Evolutionary conservation across 2,888 invertebrate genomes (phyloP), one percentile per base, ranked within the genome.

Genomic region (Chymomyza amoena): DNA sequence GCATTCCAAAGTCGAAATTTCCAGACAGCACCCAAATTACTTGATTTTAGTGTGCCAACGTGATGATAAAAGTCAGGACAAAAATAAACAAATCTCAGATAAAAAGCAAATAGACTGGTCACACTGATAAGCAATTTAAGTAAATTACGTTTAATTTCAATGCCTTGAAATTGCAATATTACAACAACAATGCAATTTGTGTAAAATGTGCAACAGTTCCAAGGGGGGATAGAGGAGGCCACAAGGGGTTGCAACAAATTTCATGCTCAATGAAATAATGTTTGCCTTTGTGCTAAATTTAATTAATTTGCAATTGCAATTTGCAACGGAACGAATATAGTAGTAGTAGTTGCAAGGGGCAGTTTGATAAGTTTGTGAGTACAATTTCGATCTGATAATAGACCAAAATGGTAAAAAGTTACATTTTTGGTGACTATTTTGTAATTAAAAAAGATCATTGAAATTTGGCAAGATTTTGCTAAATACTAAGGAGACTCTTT

Each of bases 231-330:
- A 28, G 28, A 7, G 0, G 32, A 2, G 32, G 32, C 1, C 32
- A 32, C 32, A 32, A 32, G 25, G 25, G 2, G 25, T 25, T 25
- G 25, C 32, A 32, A 32, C 25, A 32, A 32, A 32, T 32, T 32
- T 32, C 32, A 32, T 32, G 32, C 32, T 32, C 9, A 32, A 32
- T 32, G 32, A 32, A 32, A 32, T 32, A 45, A 13, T 45, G 39
- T 45, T 45, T 45, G 39, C 39, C 10, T 45, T 45, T 45, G 39
- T 45, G 63, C 36, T 68, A 69, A 62, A 78, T 68, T 73, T 72
- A 77, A 82, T 82, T 83, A 69, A 85, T 78, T 83, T 80, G 73
- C 77, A 79, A 77, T 80, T 83, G 65, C 68, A 72, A 71, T 72
- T 72, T 60, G n/a, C 65, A 69, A 70, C 32, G 32, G 0, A 32